phyloP scores from a whole-genome alignment of 2,113 vertebrate species.

The Arizona elegans region DNA sequence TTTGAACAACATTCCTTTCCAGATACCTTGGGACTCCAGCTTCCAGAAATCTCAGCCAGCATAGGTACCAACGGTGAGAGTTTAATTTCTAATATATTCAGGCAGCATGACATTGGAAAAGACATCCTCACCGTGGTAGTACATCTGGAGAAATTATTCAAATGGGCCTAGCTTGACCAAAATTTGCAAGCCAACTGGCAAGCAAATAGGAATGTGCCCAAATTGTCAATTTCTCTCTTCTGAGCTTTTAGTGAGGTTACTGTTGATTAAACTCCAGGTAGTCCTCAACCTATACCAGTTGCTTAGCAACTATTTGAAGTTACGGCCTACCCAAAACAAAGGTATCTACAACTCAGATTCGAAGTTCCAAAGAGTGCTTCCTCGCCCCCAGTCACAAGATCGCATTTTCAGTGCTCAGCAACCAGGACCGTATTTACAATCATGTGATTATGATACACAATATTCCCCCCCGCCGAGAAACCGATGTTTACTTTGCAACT shows the following conservation, averaged over 20 bases:
- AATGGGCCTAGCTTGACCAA: background rate
- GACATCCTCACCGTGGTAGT: background rate
- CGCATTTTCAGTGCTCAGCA: background rate
- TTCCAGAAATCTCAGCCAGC: background rate
- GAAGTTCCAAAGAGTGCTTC: background rate
- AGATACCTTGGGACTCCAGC: background rate
- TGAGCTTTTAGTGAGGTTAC: background rate
- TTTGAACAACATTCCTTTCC: background rate
- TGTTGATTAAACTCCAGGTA: background rate
- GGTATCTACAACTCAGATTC: background rate
- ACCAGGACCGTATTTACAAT: background rate
- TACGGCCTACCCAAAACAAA: background rate
- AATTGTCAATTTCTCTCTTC: background rate
- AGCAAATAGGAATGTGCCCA: background rate
- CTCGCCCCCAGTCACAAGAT: background rate
- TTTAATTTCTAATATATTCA: background rate
- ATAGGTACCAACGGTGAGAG: background rate
- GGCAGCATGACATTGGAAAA: background rate
- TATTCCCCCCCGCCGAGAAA: background rate
- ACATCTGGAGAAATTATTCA: background rate
- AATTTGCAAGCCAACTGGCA: background rate
- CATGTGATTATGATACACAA: background rate
- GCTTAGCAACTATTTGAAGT: background rate
- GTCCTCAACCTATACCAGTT: background rate
- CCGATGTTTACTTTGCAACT: background rate